A percentile compares a stretch with the other conserved stretches of the same genome.
Conservation (phyloP, 2,888 invertebrate genomes). For the Platypus cylindrus region DNA sequence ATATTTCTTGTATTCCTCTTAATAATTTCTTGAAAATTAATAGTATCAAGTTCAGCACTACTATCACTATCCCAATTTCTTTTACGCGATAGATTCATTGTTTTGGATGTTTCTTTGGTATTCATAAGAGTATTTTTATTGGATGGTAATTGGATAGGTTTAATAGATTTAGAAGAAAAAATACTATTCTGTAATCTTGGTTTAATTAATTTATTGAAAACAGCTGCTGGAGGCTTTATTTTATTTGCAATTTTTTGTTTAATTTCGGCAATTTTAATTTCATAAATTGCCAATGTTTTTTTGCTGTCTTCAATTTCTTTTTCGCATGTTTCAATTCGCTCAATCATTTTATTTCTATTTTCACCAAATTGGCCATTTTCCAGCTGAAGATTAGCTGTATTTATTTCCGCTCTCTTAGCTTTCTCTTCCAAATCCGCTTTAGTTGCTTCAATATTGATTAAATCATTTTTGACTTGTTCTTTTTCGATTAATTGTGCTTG, state of each 20-base stretch:
- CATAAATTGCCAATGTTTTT: not conserved
- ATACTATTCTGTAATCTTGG: too few relatives aligned
- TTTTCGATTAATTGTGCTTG: conserved; percentile 1
- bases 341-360: too few relatives aligned
- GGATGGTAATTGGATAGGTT: too few relatives aligned
- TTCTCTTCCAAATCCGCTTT: conserved; percentile 1
- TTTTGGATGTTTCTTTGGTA: too few relatives aligned
- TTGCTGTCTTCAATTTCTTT: not conserved
- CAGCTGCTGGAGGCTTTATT: not conserved
- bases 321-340: too few relatives aligned
- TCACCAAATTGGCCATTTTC: too few relatives aligned
- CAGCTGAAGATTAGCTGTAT: too few relatives aligned
- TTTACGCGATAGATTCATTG: too few relatives aligned
- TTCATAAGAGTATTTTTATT: too few relatives aligned
- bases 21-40: conserved; percentile 1
- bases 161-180: too few relatives aligned
- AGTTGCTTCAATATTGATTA: not conserved
- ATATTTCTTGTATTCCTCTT: conserved; percentile 5
- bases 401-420: not conserved
- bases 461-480: conserved; percentile 1
- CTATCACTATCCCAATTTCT: conserved; percentile 9
- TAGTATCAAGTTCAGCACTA: conserved; percentile 4
- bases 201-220: too few relatives aligned
- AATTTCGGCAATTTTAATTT: not conserved
- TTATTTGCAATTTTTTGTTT: not conserved